These are phyloP conservation scores for Scopus umbretta DNA, from an alignment of 2,113 vertebrate genomes.

Conservation along the genomic window DNA sequence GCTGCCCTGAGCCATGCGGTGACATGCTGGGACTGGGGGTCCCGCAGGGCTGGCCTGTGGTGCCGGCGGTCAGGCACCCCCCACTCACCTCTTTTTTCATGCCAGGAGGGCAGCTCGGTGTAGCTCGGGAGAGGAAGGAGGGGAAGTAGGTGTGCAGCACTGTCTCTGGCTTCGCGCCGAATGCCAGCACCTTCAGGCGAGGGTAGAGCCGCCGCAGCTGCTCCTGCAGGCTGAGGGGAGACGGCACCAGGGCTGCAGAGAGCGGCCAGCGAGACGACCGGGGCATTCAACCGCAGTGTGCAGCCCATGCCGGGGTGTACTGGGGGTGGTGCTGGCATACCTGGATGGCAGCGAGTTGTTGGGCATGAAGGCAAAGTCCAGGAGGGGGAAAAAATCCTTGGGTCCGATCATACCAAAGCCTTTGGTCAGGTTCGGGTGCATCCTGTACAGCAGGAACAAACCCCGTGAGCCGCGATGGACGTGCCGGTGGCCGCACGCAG, in stretches of 20 bases:
- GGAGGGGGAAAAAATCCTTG: slow-evolving; percentile 93
- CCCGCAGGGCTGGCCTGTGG: neutral
- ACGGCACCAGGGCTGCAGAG: rapidly evolving
- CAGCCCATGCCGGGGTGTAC: rapidly evolving
- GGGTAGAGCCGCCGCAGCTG: slow-evolving; percentile 90
- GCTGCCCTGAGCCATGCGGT: rapidly evolving
- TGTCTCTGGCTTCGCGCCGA: slow-evolving; percentile 85
- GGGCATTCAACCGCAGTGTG: rapidly evolving
- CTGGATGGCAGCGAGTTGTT: slow-evolving; percentile 88
- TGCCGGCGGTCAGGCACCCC: neutral
- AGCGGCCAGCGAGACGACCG: rapidly evolving
- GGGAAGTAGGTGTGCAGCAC: slow-evolving; percentile 91
- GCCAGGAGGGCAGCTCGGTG: slow-evolving; percentile 76
- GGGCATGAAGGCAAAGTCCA: slow-evolving; percentile 97
- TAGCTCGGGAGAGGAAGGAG: slow-evolving; percentile 92
- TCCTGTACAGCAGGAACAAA: slow-evolving; percentile 53
- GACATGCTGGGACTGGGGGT: neutral
- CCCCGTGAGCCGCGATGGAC: rapidly evolving
- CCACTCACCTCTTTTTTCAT: slow-evolving; percentile 89
- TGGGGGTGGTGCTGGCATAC: slow-evolving; percentile 38
- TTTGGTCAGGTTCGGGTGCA: slow-evolving; percentile 91
- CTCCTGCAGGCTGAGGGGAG: slow-evolving; percentile 83
- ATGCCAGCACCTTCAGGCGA: slow-evolving; percentile 88
- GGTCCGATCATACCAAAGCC: slow-evolving; percentile 95
- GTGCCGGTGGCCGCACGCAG: rapidly evolving